Conservation (phyloP, 37 sponge, comb jelly and placozoan genomes). For the Tethya wilhelma region DNA sequence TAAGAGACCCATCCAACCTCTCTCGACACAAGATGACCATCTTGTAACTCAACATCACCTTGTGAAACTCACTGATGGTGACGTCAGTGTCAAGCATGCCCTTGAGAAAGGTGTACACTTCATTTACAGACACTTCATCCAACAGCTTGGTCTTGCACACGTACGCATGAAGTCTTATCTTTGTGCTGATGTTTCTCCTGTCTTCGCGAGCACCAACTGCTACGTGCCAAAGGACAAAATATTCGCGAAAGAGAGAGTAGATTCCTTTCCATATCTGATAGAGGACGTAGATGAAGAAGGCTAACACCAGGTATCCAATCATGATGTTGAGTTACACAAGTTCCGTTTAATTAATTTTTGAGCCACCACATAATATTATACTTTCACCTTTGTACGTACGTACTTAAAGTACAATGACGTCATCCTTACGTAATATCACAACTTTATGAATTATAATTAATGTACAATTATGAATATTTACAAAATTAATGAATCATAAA, state of each 20-base stretch:
- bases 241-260: constrained; percentile 32
- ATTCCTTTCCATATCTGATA: not conserved
- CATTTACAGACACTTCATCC: constrained; percentile 44
- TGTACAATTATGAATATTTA: too few species aligned
- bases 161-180: constrained; percentile 36
- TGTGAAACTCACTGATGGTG: constrained; percentile 48
- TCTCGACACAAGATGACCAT: constrained; percentile 68
- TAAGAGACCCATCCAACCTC: constrained; percentile 69
- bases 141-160: constrained; percentile 27
- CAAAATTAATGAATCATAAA: too few species aligned
- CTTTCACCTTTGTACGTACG: too few species aligned
- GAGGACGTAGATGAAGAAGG: not conserved
- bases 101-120: constrained; percentile 45
- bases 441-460: too few species aligned
- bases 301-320: not conserved
- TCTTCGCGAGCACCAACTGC: constrained; percentile 19
- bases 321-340: too few species aligned
- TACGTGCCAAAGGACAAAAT: constrained; percentile 47
- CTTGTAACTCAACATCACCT: constrained; percentile 54
- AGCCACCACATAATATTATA: too few species aligned
- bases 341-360: too few species aligned
- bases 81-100: constrained; percentile 36
- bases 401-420: too few species aligned
- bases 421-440: too few species aligned
- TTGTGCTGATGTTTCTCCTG: constrained; percentile 21